Evolutionary conservation across 2,797 vertebrate genomes (phyloP).

Genomic region (Limosa lapponica): DNA sequence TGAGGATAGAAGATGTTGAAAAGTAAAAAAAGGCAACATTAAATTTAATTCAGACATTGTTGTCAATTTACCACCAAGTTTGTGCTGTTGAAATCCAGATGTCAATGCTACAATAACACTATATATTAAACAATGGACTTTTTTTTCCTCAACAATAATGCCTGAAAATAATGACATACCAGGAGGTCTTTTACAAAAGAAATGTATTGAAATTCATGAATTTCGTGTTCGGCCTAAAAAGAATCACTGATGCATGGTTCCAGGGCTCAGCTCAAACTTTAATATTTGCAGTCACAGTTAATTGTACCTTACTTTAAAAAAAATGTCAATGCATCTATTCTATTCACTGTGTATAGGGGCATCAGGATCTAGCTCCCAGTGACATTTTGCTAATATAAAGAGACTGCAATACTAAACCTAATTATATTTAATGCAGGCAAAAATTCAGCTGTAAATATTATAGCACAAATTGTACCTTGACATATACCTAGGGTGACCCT

Average conservation of each 20-base stretch:
- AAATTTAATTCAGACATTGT: neutral
- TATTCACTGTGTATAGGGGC: neutral
- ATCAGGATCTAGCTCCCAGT: neutral
- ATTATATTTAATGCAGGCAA: neutral
- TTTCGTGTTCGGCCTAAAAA: neutral
- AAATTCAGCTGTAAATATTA: neutral
- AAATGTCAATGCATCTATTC: neutral
- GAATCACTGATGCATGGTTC: neutral
- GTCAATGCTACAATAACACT: neutral
- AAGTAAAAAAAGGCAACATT: neutral
- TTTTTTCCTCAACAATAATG: neutral
- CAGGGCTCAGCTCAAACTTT: neutral
- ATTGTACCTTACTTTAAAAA: neutral
- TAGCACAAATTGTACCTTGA: neutral
- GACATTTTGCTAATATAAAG: neutral
- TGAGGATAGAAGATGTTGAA: slow-evolving; percentile 7
- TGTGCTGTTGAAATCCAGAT: slow-evolving; percentile 2
- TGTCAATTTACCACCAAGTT: neutral
- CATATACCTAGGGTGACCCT: neutral
- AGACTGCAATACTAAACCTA: neutral
- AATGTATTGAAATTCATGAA: neutral
- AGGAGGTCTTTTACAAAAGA: neutral
- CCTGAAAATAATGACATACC: neutral
- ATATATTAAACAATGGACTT: neutral
- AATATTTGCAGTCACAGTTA: neutral